These are phyloP conservation scores for Semibalanus balanoides DNA, from an alignment of 1,140 invertebrate species.

Conservation along the genomic window DNA sequence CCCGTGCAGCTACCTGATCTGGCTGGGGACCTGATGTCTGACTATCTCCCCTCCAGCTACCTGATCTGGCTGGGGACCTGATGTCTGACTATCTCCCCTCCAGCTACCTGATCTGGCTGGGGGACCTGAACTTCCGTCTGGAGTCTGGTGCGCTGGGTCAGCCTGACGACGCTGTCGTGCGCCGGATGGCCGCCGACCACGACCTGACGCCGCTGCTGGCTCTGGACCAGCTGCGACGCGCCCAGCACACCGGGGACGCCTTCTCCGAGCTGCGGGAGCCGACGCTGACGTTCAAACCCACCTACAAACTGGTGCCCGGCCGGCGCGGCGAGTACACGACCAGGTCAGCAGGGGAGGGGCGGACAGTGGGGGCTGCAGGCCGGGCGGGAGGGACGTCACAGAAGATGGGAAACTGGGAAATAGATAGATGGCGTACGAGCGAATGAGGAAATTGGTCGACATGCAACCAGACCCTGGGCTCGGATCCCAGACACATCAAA, in stretches of 20 bases:
- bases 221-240: conserved; percentile 53
- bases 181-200: conserved; percentile 39
- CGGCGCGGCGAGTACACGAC: conserved; percentile 61
- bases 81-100: too few relatives aligned
- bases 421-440: too few relatives aligned
- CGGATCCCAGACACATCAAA: too few relatives aligned
- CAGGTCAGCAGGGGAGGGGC: conserved; percentile 34
- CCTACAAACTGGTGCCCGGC: conserved; percentile 66
- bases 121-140: conserved; percentile 84
- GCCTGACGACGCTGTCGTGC: conserved; percentile 47
- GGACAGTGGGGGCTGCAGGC: too few relatives aligned
- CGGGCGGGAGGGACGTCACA: too few relatives aligned
- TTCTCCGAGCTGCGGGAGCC: conserved; percentile 64
- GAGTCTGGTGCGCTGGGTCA: conserved; percentile 35
- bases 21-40: too few relatives aligned
- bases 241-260: conserved; percentile 52
- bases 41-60: conserved; percentile 12
- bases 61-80: too few relatives aligned
- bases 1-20: too few relatives aligned
- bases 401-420: too few relatives aligned
- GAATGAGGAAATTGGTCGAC: too few relatives aligned
- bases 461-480: too few relatives aligned
- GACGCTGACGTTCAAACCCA: conserved; percentile 64
- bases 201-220: conserved; percentile 46
- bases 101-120: conserved; percentile 89